Evolutionary conservation across 2,888 invertebrate genomes (phyloP).

Genomic region (Epistrophella euchroma): DNA sequence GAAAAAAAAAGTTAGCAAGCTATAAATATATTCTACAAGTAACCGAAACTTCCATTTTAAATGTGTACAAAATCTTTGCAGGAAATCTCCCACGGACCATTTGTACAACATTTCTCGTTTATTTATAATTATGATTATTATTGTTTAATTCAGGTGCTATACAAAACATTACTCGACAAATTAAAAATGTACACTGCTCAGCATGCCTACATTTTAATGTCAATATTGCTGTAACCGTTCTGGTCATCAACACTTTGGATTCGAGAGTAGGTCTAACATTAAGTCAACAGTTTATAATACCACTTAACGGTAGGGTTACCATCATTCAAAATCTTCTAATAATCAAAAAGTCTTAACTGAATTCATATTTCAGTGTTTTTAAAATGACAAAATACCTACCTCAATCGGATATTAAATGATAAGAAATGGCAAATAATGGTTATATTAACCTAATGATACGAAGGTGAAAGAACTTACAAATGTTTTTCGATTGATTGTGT

Average conservation of each 20-base stretch:
- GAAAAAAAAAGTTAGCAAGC: background rate
- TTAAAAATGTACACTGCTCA: constrained; percentile 22
- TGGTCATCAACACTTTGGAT: constrained; percentile 33
- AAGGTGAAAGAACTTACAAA: too few species aligned
- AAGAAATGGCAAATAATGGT: too few species aligned
- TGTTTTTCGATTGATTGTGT: too few species aligned
- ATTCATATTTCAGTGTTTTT: too few species aligned
- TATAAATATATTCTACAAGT: background rate
- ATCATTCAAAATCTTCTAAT: background rate
- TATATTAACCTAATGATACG: too few species aligned
- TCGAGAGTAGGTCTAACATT: constrained; percentile 17
- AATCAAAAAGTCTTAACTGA: too few species aligned
- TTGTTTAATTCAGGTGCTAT: constrained; percentile 26
- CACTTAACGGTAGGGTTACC: constrained; percentile 21
- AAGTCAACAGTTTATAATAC: constrained; percentile 31
- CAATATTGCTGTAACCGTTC: constrained; percentile 34
- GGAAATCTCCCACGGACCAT: background rate
- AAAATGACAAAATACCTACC: too few species aligned
- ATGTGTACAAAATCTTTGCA: constrained; percentile 1
- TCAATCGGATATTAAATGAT: too few species aligned
- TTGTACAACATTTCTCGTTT: constrained; percentile 7
- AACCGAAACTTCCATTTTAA: background rate
- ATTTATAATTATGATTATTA: constrained; percentile 32
- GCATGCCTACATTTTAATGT: constrained; percentile 29
- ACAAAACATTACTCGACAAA: constrained; percentile 17